These are phyloP conservation scores for Watersipora subatra DNA, from an alignment of 1,140 invertebrate species.

Conservation along the genomic window DNA sequence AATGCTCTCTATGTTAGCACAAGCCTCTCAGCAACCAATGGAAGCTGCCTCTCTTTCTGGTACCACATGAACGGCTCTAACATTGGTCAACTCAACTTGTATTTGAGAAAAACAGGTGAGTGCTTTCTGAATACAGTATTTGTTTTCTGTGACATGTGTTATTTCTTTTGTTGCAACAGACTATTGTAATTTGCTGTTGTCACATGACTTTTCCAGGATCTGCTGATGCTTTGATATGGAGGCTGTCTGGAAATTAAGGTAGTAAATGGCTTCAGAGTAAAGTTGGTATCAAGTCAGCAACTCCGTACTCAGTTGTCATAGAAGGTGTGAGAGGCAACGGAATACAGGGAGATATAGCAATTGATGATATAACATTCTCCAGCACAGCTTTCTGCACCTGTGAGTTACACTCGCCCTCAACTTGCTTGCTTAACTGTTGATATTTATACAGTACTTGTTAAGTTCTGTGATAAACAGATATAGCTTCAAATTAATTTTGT, in stretches of 20 bases:
- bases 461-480: too few species aligned
- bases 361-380: constrained; percentile 29
- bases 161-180: too few species aligned
- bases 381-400: not conserved
- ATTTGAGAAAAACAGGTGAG: not conserved
- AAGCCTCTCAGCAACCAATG: not conserved
- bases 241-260: constrained; percentile 22
- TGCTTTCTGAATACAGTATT: too few species aligned
- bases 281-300: constrained; percentile 13
- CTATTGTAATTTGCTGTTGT: too few species aligned
- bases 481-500: too few species aligned
- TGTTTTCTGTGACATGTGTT: too few species aligned
- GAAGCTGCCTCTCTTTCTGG: constrained; percentile 8
- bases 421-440: too few species aligned
- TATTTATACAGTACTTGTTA: too few species aligned
- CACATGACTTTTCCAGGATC: too few species aligned
- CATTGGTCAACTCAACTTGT: constrained; percentile 9
- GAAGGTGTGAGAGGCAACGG: constrained; percentile 20
- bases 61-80: constrained; percentile 12
- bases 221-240: constrained; percentile 43
- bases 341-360: constrained; percentile 32
- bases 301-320: constrained; percentile 8
- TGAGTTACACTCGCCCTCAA: too few species aligned
- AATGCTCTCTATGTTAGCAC: not conserved
- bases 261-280: constrained; percentile 24